Conservation (phyloP, 1,140 invertebrate species). For the Mactra quadrangularis region DNA sequence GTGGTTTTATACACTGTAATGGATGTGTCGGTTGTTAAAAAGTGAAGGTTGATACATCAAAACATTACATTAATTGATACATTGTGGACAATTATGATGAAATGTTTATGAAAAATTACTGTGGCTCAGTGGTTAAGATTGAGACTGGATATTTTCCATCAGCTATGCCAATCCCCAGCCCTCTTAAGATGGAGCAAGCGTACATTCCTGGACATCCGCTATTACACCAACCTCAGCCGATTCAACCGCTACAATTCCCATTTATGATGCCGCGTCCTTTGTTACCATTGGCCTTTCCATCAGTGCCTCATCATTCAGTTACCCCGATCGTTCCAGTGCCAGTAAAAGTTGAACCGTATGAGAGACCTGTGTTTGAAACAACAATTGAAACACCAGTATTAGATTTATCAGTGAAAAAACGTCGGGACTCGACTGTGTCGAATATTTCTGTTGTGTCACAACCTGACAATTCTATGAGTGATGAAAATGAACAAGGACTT, state of each 20-base stretch:
- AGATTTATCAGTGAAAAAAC: slow-evolving; percentile 71
- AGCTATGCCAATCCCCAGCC: slow-evolving; percentile 46
- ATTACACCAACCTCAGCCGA: slow-evolving; percentile 24
- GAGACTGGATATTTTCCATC: slow-evolving; percentile 26
- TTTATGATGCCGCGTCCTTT: slow-evolving; percentile 47
- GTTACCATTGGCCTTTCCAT: slow-evolving; percentile 17
- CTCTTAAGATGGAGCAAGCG: slow-evolving; percentile 49
- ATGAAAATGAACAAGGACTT: slow-evolving; percentile 61
- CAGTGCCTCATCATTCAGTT: neutral
- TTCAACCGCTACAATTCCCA: slow-evolving; percentile 43
- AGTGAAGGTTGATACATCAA: too few species aligned
- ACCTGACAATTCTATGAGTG: slow-evolving; percentile 14
- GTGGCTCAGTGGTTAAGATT: slow-evolving; percentile 41
- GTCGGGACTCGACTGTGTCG: slow-evolving; percentile 53
- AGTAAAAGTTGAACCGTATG: neutral
- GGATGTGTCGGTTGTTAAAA: too few species aligned
- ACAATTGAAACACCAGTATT: slow-evolving; percentile 56
- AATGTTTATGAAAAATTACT: slow-evolving; percentile 62
- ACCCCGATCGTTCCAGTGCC: slow-evolving; percentile 2
- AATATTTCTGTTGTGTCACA: slow-evolving; percentile 35
- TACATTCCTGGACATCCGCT: slow-evolving; percentile 22
- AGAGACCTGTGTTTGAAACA: neutral
- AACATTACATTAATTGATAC: too few species aligned
- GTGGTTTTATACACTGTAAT: too few species aligned
- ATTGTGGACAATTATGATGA: neutral